Conservation (phyloP, 1,140 invertebrate genomes). For the Drosophila arawakana region DNA sequence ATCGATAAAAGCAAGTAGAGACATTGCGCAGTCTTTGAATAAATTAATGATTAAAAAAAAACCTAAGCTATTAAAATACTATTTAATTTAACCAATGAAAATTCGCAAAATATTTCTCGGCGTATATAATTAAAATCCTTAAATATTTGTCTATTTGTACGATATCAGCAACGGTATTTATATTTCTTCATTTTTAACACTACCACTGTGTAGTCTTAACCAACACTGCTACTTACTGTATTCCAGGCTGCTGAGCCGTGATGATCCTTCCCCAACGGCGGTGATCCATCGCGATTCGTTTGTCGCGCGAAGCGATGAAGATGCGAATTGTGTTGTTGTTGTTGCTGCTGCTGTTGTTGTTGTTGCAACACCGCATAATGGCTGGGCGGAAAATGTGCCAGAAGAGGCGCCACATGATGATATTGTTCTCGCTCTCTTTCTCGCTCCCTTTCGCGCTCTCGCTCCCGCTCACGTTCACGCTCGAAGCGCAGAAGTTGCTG, state of each 20-base stretch:
- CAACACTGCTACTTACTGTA: constrained; percentile 26
- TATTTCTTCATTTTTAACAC: background rate
- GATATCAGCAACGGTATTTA: too few relatives aligned
- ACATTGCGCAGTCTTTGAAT: too few relatives aligned
- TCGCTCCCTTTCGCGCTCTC: constrained; percentile 48
- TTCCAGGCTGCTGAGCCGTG: constrained; percentile 30
- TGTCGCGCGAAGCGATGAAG: constrained; percentile 34
- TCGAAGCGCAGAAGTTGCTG: constrained; percentile 73
- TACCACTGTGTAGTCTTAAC: background rate
- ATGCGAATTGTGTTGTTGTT: constrained; percentile 44
- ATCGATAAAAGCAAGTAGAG: too few relatives aligned
- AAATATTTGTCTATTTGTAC: too few relatives aligned
- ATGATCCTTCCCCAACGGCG: constrained; percentile 37
- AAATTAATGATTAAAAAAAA: too few relatives aligned
- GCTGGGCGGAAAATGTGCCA: constrained; percentile 73
- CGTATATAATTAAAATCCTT: too few relatives aligned
- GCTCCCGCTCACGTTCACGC: constrained; percentile 50
- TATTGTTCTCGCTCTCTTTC: constrained; percentile 61
- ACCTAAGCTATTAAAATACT: too few relatives aligned
- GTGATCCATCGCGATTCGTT: constrained; percentile 31
- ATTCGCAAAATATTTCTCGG: too few relatives aligned
- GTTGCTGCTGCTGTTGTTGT: constrained; percentile 62
- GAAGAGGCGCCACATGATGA: constrained; percentile 62
- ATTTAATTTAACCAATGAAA: too few relatives aligned
- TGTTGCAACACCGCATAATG: constrained; percentile 68